A percentile compares a stretch with the other conserved stretches of the same genome.
These are phyloP conservation scores for Apodemus speciosus DNA, from an alignment of 2,113 vertebrate genomes.

Conservation along the genomic window DNA sequence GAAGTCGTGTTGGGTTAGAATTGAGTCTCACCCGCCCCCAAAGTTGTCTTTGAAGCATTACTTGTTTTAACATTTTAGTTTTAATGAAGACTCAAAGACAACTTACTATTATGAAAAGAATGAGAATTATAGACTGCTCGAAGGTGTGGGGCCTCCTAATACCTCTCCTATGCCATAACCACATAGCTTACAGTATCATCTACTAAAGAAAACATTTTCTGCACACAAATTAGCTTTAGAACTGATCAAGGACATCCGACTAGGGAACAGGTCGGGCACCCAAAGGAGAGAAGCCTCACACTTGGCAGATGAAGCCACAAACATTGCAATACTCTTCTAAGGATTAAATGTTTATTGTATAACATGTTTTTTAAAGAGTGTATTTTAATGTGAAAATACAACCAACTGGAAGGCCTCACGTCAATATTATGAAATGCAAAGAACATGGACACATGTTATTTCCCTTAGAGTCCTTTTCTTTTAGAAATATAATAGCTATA, in stretches of 20 bases:
- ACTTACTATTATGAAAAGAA: slow-evolving; percentile 15
- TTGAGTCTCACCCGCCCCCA: neutral
- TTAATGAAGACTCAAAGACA: slow-evolving; percentile 5
- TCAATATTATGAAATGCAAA: neutral
- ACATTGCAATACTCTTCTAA: neutral
- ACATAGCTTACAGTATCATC: neutral
- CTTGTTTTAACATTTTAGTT: neutral
- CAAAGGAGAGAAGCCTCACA: neutral
- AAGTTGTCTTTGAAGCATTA: neutral
- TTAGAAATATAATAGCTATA: slow-evolving; percentile 12
- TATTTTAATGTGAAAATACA: slow-evolving; percentile 14
- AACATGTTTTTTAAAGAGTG: neutral
- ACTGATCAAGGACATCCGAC: neutral
- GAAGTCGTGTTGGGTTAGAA: neutral
- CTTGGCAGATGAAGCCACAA: neutral
- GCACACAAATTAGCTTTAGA: neutral
- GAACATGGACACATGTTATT: neutral
- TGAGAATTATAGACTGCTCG: neutral
- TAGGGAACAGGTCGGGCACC: neutral
- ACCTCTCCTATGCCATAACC: neutral
- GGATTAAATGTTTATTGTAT: neutral
- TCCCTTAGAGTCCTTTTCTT: neutral
- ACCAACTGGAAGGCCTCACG: neutral
- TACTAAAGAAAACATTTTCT: neutral
- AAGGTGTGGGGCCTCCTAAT: neutral